A percentile compares a stretch with the other conserved stretches of the same genome.
Conservation (phyloP, 2,113 vertebrate species). For the Collichthys lucidus region DNA sequence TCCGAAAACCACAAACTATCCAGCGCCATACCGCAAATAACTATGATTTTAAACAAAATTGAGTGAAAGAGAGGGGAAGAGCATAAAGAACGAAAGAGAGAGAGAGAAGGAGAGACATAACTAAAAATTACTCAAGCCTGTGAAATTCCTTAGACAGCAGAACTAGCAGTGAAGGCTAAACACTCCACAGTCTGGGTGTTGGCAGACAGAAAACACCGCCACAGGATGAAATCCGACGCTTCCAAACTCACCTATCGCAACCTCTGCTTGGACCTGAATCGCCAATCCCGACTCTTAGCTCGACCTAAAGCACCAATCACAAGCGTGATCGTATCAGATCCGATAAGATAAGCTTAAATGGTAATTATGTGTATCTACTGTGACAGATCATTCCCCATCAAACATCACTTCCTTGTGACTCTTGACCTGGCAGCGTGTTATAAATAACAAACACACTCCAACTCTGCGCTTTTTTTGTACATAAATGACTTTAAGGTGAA, state of each 20-base stretch:
- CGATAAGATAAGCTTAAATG: conserved; percentile 11
- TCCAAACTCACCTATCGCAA: conserved; percentile 39
- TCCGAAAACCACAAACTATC: conserved; percentile 67
- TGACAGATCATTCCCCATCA: conserved; percentile 32
- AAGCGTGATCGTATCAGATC: conserved; percentile 20
- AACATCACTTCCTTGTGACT: conserved; percentile 1
- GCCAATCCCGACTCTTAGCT: conserved; percentile 49
- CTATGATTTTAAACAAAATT: conserved; percentile 60
- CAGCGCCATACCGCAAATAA: conserved; percentile 69
- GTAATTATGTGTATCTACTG: conserved; percentile 17
- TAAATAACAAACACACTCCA: conserved; percentile 24
- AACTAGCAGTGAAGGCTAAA: conserved; percentile 75
- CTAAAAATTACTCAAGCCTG: conserved; percentile 65
- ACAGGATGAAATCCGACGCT: conserved; percentile 48
- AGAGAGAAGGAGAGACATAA: conserved; percentile 59
- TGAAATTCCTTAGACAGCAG: conserved; percentile 81
- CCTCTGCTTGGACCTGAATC: neutral
- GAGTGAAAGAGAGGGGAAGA: conserved; percentile 38
- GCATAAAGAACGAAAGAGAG: conserved; percentile 34
- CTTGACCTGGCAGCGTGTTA: conserved; percentile 24
- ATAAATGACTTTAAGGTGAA: conserved; percentile 36
- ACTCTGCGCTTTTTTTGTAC: conserved; percentile 18
- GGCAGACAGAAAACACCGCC: conserved; percentile 75
- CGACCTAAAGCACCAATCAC: conserved; percentile 30
- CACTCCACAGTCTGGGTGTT: conserved; percentile 74